These are phyloP conservation scores for Macquaria ambigua DNA, from an alignment of 2,113 vertebrate genomes.

Conservation along the genomic window DNA sequence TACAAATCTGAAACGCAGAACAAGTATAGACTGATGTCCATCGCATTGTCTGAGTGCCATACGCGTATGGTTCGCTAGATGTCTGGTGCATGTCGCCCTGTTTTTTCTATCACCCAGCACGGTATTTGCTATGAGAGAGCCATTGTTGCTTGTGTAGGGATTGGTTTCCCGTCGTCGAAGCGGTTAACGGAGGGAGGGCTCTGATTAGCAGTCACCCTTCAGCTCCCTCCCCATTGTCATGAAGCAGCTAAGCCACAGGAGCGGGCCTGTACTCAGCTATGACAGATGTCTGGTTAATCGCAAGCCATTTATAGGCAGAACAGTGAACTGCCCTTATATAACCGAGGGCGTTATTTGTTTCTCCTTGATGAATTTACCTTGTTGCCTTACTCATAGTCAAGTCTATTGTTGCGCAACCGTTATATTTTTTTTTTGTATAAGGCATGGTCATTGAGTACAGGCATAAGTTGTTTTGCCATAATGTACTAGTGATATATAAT, in stretches of 20 bases:
- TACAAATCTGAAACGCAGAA: conserved; percentile 13
- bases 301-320: conserved; percentile 41
- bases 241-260: conserved; percentile 1
- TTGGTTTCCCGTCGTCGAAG: conserved; percentile 46
- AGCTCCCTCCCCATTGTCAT: conserved; percentile 32
- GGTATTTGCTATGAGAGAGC: conserved; percentile 31
- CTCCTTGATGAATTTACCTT: background rate
- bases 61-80: background rate
- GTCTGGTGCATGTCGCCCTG: conserved; percentile 28
- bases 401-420: background rate
- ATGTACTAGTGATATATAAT: conserved; percentile 14
- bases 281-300: conserved; percentile 41
- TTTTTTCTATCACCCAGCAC: background rate
- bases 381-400: background rate
- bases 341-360: conserved; percentile 29
- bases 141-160: conserved; percentile 40
- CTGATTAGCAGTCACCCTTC: conserved; percentile 6
- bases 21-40: background rate
- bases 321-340: conserved; percentile 35
- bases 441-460: background rate
- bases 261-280: conserved; percentile 28
- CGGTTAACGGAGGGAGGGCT: conserved; percentile 71
- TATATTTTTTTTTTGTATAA: background rate
- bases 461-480: background rate
- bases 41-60: background rate